Conservation (phyloP, 2,113 vertebrate genomes). For the Myotis brandtii region DNA sequence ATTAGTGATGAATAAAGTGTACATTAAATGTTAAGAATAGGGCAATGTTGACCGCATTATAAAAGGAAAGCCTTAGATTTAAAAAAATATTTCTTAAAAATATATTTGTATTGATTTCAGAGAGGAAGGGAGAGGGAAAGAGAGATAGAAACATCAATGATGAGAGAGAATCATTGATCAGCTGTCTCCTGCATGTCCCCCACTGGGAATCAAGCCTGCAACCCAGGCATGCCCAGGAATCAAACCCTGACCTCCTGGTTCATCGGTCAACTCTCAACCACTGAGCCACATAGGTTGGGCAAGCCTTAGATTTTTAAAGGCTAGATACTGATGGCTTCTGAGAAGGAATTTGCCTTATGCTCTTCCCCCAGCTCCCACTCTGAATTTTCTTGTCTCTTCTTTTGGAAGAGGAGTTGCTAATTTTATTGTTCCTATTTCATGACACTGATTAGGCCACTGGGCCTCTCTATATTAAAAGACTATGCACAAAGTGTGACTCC, state of each 20-base stretch:
- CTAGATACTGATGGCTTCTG: background rate
- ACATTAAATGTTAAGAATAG: conserved; percentile 47
- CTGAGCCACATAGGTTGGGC: no score
- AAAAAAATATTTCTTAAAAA: no score
- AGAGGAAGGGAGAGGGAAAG: no score
- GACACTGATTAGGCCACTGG: background rate
- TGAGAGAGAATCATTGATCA: no score
- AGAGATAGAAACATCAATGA: no score
- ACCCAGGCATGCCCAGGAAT: no score
- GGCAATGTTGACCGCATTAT: background rate
- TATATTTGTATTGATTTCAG: no score
- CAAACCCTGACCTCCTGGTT: no score
- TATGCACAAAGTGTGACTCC: background rate
- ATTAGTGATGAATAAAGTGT: conserved; percentile 34
- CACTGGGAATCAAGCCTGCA: no score
- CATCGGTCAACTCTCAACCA: no score
- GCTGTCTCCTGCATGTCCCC: no score
- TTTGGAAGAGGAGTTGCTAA: background rate
- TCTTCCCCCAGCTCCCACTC: background rate
- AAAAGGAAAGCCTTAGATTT: conserved; percentile 18
- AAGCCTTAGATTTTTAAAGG: conserved; percentile 30
- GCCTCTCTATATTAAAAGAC: background rate
- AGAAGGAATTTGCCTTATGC: background rate
- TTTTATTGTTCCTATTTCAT: conserved; percentile 26
- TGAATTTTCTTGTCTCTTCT: background rate